Percentiles rank a stretch among this genome's conserved stretches.
Conservation (phyloP, 2,888 invertebrate genomes). For the Pimpla rufipes region DNA sequence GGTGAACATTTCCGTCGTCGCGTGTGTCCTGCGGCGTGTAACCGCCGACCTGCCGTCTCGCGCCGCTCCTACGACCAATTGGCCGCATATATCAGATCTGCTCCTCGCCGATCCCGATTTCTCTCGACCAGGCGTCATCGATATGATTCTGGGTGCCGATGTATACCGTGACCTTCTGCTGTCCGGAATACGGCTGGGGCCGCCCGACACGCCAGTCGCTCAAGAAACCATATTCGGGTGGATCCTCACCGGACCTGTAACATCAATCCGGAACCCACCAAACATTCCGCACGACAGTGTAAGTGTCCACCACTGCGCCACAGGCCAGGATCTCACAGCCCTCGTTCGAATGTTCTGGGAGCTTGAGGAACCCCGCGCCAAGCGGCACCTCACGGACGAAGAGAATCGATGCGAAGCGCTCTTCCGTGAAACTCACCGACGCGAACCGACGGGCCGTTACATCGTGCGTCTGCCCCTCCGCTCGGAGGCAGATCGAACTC, state of each 20-base stretch:
- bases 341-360: neutral
- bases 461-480: neutral
- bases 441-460: neutral
- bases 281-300: no score
- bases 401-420: neutral
- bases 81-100: no score
- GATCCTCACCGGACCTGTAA: neutral
- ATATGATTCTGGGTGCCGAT: no score
- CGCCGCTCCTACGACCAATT: no score
- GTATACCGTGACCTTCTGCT: no score
- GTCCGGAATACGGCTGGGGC: neutral
- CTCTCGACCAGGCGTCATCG: no score
- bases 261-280: neutral
- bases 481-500: neutral
- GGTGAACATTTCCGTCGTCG: no score
- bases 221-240: conserved; percentile 6
- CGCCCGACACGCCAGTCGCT: neutral
- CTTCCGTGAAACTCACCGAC: neutral
- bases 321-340: neutral
- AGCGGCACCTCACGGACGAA: neutral
- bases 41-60: no score
- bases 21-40: no score
- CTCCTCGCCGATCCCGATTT: no score
- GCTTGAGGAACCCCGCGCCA: neutral
- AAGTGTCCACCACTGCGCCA: neutral